Evolutionary conservation across 2,888 invertebrate genomes (phyloP).

Genomic region (Scaptomyza tumidula): DNA sequence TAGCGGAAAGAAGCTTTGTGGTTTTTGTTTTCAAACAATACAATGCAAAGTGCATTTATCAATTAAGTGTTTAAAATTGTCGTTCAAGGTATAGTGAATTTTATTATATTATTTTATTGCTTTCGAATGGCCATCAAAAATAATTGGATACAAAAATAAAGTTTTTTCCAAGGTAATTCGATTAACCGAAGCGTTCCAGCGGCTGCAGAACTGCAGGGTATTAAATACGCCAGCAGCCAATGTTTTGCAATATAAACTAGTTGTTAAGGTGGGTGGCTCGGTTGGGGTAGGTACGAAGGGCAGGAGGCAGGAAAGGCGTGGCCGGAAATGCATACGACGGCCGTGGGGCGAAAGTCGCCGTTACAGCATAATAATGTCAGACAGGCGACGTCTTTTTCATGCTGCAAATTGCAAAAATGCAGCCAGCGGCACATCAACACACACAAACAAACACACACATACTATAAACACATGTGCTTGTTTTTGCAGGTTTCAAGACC

Average conservation of each 20-base stretch:
- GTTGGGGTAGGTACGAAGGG: background rate
- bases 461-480: constrained; percentile 51
- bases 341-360: constrained; percentile 63
- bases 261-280: background rate
- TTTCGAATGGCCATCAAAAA: constrained; percentile 15
- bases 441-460: constrained; percentile 26
- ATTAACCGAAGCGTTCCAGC: constrained; percentile 15
- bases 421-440: constrained; percentile 47
- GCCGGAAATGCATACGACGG: constrained; percentile 60
- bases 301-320: constrained; percentile 11
- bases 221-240: constrained; percentile 3
- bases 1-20: background rate
- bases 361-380: constrained; percentile 76
- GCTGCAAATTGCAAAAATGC: constrained; percentile 73
- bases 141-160: constrained; percentile 2
- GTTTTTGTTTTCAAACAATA: background rate
- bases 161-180: constrained; percentile 18
- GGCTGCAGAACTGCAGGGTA: constrained; percentile 17
- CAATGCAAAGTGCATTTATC: background rate
- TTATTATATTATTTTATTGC: background rate
- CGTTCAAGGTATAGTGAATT: background rate
- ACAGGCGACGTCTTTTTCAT: constrained; percentile 77
- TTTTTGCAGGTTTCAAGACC: constrained; percentile 75
- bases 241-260: constrained; percentile 9
- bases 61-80: background rate